Percentiles rank a stretch among this genome's conserved stretches.
Conservation (phyloP, 2,888 invertebrate genomes). For the Phlogophora meticulosa region DNA sequence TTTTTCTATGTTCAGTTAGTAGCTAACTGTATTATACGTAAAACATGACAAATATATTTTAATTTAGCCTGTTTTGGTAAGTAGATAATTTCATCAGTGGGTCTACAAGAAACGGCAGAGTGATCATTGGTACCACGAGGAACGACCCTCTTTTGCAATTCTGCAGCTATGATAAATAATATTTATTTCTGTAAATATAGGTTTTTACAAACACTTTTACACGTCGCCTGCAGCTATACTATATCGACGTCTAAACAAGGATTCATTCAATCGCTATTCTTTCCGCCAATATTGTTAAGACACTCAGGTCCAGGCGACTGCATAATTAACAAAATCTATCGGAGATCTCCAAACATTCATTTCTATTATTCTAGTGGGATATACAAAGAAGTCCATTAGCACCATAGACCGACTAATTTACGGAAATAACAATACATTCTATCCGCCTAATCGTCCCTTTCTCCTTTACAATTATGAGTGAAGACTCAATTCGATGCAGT, state of each 20-base stretch:
- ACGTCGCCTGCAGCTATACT: not conserved
- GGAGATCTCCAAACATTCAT: conserved; percentile 3
- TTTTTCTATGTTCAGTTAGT: too few relatives aligned
- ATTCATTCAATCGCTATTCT: not conserved
- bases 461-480: conserved; percentile 40
- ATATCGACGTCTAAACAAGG: not conserved
- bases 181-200: too few relatives aligned
- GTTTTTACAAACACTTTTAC: not conserved
- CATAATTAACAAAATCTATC: conserved; percentile 1
- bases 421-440: conserved; percentile 35
- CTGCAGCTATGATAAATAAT: too few relatives aligned
- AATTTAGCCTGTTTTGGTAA: too few relatives aligned
- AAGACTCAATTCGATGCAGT: conserved; percentile 71
- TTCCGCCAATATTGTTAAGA: not conserved
- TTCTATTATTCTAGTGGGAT: conserved; percentile 31
- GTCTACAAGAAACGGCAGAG: too few relatives aligned
- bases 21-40: too few relatives aligned
- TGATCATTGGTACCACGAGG: too few relatives aligned
- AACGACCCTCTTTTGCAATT: too few relatives aligned
- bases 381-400: conserved; percentile 42
- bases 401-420: conserved; percentile 21
- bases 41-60: too few relatives aligned
- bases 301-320: not conserved
- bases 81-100: too few relatives aligned
- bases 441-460: conserved; percentile 57